A percentile compares a stretch with the other conserved stretches of the same genome.
These are phyloP conservation scores for Drosophila nebulosa DNA, from an alignment of 1,140 invertebrate species.

Conservation along the genomic window DNA sequence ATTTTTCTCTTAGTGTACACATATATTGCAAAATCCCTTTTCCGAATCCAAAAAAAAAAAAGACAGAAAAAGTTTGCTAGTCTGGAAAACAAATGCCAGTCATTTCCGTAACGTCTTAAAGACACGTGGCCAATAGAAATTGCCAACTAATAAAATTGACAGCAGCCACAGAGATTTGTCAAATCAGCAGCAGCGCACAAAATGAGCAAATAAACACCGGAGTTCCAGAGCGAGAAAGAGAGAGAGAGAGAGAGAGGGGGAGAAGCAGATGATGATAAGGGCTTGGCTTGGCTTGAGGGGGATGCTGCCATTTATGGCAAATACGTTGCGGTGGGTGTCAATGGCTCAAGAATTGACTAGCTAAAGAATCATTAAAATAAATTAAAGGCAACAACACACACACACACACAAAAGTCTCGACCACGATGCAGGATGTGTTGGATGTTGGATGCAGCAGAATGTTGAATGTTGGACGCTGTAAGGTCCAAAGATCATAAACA, in stretches of 20 bases:
- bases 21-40: constrained; percentile 30
- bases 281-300: not conserved
- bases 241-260: no score
- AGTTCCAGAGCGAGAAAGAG: not conserved
- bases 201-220: constrained; percentile 31
- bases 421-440: not conserved
- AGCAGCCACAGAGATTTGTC: constrained; percentile 55
- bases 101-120: constrained; percentile 68
- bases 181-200: constrained; percentile 24
- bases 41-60: not conserved
- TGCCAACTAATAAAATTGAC: constrained; percentile 71
- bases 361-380: constrained; percentile 51
- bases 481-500: constrained; percentile 53
- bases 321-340: constrained; percentile 39
- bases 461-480: not conserved
- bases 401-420: not conserved
- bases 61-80: not conserved
- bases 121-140: constrained; percentile 54
- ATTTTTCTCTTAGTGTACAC: not conserved
- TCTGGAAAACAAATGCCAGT: constrained; percentile 49
- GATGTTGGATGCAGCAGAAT: not conserved
- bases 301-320: constrained; percentile 37
- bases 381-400: constrained; percentile 29
- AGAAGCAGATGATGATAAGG: not conserved
- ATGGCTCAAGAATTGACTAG: not conserved